Base-by-base conservation (phyloP, 2,888 invertebrate genomes). In the Agrotis segetum region DNA sequence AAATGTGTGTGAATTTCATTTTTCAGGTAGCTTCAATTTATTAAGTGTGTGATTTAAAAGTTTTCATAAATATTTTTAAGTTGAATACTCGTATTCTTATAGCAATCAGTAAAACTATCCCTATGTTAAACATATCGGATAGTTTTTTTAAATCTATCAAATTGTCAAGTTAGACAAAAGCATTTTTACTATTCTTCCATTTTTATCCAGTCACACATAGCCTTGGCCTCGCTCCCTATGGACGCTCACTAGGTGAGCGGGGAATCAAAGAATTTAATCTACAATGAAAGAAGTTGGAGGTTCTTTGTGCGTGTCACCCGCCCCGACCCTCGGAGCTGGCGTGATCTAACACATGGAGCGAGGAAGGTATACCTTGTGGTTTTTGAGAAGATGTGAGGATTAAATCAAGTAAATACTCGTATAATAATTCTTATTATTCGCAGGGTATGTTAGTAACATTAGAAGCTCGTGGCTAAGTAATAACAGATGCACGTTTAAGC, bases 241-340 rank as follows among this genome's bases (percentile, higher is more conserved):
- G 88, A 83, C 2, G n/a, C 3, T 21, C 14, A 49, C 83, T 86
- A 94, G 93, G 92, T 93, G 92, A 89, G 92, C 90, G 90, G 90
- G 89, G 91, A 92, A 93, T 93, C 91, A 94, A 95, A 95, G 95
- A 95, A 95, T 95, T 95, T 95, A 95, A 95, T 95, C 94, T 94
- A 91, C 94, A 94, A 93, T 94, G 93, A 95, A 95, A 95, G 95
- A 95, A 95, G 94, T 94, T 89, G 89, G 91, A 89, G 90, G 89
- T 89, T 92, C 94, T 95, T 95, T 95, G 95, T 95, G 95, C 94
- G 94, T 94, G 92, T 93, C 94, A 91, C 93, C 92, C 88, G 88
- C 91, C 86, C 84, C 92, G 87, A 88, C 91, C 90, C 88, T 86
- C 79, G 75, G 88, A 78, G 85, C 88, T 87, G 84, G 88, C 83